Evolutionary conservation across 1,140 invertebrate genomes (phyloP), one percentile per base, ranked within the genome.

Genomic region (Zeugodacus cucurbitae): DNA sequence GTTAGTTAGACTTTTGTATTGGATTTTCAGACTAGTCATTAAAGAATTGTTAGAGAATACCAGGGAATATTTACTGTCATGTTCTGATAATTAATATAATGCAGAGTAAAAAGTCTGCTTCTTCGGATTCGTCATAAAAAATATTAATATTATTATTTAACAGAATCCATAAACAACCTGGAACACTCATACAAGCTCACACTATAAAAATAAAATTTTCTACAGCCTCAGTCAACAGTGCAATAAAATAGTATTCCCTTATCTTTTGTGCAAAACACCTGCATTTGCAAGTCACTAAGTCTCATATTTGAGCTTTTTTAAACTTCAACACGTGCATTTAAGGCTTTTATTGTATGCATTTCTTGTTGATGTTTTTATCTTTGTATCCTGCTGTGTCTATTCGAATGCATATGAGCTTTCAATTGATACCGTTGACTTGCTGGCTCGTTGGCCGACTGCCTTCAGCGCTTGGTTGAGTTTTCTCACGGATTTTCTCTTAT

Each of bases 401-500:
- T 26, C 41, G 41, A 48, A 17, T 82, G 74, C 34, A 74, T 74
- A 74, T 74, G 70, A n/a, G 41, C 17, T 82, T 82, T 82, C 74
- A 82, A 82, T 26, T 82, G 74, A 82, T 82, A 54, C 48, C 48
- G 48, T 17, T 54, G 17, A 54, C 48, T 54, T 20, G 34, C 22
- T 48, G 41, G 74, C 34, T 34, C 48, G n/a, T 34, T 82, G 37
- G 70, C 32, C 44, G 37, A 3, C 7, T 44, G 70, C 74, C 20
- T 41, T 22, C 7, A 17, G 32, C 74, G 74, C 74, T 29, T n/a
- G 74, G 41, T 26, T 82, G 41, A 44, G 41, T 82, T 82, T 82
- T 82, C 74, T 82, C 74, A 82, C 74, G 74, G 74, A 82, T 82
- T 82, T 54, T n/a, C 41, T 82, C 74, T 82, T 82, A 82, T 82